Base-by-base conservation (phyloP, 2,797 vertebrate genomes). In the Rachycentron canadum region DNA sequence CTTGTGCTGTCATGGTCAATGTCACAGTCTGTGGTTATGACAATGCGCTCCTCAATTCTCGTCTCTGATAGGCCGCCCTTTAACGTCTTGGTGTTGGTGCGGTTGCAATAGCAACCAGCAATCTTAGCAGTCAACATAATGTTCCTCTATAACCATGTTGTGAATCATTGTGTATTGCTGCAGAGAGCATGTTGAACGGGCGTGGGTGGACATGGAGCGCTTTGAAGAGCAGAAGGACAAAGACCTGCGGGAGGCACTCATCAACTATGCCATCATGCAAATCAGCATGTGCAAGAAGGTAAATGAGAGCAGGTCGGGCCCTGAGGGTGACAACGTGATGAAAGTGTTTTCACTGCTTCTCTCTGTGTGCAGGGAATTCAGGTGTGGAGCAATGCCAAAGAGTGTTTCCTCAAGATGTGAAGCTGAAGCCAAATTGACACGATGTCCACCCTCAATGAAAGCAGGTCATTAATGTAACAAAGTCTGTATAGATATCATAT, bases 231-330 rank as follows among this genome's bases (percentile, higher is more conserved):
- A 99, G 84, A 99, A 99, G 91, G 97, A 99, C 83, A 95, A 91
- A 7, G 98, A 99, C 75, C 91, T 99, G 78, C 96, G 96, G 82
- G 98, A 99, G 67, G 97, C 98, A 0, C 96, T 99, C 58, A 96
- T 98, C 83, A 97, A 94, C 88, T 98, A 98, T 6, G 98, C 98
- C 0, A 94, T 97, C 49, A 99, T 99, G 97, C 98, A 99, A 81
- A 97, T 99, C 80, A 96, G 96, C 92, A 96, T 99, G 97, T 99
- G 98, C 88, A 99, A 98, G 92, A 99, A 99, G 97, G 98, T 98
- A 86, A 5, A 2, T 12, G 3, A 3, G 25, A 53, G 9, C 53
- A 49, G 16, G 4, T 21, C 7, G 26, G 63, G 21, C 21, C 1
- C 12, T 32, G 7, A 47, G 14, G 4, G 4, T n/a, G 12, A 38